Evolutionary conservation across 2,113 vertebrate species (phyloP).

Genomic region (Ictalurus furcatus): DNA sequence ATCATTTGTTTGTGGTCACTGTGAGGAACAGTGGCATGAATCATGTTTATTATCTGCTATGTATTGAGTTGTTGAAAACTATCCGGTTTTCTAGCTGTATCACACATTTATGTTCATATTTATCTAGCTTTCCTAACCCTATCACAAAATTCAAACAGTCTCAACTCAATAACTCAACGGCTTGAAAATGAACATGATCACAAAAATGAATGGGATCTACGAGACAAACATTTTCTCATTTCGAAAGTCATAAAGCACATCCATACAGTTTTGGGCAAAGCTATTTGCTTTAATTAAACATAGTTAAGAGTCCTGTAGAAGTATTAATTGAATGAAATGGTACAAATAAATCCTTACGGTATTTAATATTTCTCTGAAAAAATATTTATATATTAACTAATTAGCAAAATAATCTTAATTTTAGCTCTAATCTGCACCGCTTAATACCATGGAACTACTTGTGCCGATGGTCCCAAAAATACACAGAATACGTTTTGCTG

Average conservation of each 20-base stretch:
- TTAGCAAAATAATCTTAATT: too few species aligned
- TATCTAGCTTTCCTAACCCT: background rate
- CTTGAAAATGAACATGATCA: background rate
- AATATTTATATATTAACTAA: too few species aligned
- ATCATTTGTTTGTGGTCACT: too few species aligned
- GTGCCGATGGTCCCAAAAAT: background rate
- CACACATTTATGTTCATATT: background rate
- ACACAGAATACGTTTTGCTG: background rate
- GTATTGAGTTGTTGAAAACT: background rate
- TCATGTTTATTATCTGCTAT: background rate
- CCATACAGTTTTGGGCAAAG: background rate
- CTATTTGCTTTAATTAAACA: background rate
- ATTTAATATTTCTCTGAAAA: too few species aligned
- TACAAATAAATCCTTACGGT: too few species aligned
- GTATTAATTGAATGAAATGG: too few species aligned
- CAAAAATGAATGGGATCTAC: background rate
- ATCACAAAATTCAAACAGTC: background rate
- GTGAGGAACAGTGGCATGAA: background rate
- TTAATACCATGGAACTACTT: too few species aligned
- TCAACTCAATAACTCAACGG: background rate
- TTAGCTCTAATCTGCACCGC: too few species aligned
- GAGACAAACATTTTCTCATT: background rate
- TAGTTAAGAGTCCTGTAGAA: too few species aligned
- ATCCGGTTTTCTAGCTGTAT: background rate
- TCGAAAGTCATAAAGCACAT: background rate